Conservation (phyloP, 2,797 vertebrate genomes). For the Dromococcyx pavoninus region DNA sequence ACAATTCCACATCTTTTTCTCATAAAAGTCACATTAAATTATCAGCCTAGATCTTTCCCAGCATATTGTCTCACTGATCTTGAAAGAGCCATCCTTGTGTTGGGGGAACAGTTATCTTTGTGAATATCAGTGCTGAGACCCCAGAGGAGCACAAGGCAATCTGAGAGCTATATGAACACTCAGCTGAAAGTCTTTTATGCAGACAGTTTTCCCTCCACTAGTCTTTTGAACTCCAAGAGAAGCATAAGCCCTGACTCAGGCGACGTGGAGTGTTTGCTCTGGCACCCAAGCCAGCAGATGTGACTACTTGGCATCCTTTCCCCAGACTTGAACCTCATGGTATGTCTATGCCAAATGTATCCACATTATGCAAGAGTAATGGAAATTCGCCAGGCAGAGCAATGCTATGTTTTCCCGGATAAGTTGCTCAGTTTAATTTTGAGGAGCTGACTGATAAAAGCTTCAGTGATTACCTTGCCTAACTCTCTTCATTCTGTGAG, state of each 20-base stretch:
- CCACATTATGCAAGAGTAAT: constrained; percentile 68
- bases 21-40: constrained; percentile 11
- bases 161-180: constrained; percentile 12
- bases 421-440: constrained; percentile 70
- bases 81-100: neutral
- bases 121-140: constrained; percentile 15
- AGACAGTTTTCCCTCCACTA: constrained; percentile 24
- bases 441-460: constrained; percentile 57
- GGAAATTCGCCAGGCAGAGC: constrained; percentile 65
- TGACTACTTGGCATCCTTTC: constrained; percentile 69
- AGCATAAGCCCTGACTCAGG: constrained; percentile 69
- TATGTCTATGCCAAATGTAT: constrained; percentile 66
- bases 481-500: constrained; percentile 1
- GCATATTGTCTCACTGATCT: neutral
- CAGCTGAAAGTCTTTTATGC: constrained; percentile 17
- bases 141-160: constrained; percentile 8
- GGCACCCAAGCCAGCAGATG: constrained; percentile 70
- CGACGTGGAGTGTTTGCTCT: constrained; percentile 58
- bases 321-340: constrained; percentile 57
- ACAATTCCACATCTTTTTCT: neutral
- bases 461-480: constrained; percentile 50
- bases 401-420: constrained; percentile 60
- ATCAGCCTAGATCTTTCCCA: neutral
- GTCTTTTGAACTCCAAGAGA: constrained; percentile 59
- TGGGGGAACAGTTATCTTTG: neutral